These are phyloP conservation scores for Heteronetta atricapilla DNA, from an alignment of 2,113 vertebrate genomes.

Conservation along the genomic window DNA sequence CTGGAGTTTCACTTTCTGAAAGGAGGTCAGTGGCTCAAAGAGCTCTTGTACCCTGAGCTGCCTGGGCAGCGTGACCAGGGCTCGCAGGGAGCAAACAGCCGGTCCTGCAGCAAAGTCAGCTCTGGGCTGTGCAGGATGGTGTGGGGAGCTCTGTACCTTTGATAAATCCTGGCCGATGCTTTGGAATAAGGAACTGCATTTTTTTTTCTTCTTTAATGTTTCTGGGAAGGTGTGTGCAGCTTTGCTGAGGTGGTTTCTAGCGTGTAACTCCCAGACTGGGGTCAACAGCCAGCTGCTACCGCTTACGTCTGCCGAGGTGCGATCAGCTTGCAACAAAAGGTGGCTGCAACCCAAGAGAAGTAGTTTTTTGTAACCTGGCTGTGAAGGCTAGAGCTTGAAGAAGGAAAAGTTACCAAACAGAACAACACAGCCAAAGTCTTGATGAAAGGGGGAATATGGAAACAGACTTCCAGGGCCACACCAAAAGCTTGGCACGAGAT, in stretches of 20 bases:
- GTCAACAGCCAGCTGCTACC: conserved; percentile 53
- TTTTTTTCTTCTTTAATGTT: conserved; percentile 1
- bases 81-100: background rate
- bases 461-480: conserved; percentile 57
- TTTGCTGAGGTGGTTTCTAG: conserved; percentile 51
- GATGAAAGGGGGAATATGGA: conserved; percentile 50
- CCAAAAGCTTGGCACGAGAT: conserved; percentile 62
- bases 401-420: conserved; percentile 57
- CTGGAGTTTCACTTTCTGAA: conserved; percentile 25
- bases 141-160: conserved; percentile 53
- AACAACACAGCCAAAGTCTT: conserved; percentile 43
- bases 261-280: conserved; percentile 17
- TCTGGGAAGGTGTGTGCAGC: conserved; percentile 47
- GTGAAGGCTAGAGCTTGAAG: background rate
- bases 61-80: background rate
- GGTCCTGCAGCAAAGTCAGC: conserved; percentile 34
- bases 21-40: conserved; percentile 58
- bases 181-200: conserved; percentile 23
- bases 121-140: conserved; percentile 27
- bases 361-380: background rate
- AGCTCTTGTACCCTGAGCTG: background rate
- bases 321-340: conserved; percentile 50
- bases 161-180: conserved; percentile 48
- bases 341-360: conserved; percentile 52
- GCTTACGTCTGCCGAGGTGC: conserved; percentile 39